Base-by-base conservation (phyloP, 2,888 invertebrate genomes). In the Pristionchus japonicus region DNA sequence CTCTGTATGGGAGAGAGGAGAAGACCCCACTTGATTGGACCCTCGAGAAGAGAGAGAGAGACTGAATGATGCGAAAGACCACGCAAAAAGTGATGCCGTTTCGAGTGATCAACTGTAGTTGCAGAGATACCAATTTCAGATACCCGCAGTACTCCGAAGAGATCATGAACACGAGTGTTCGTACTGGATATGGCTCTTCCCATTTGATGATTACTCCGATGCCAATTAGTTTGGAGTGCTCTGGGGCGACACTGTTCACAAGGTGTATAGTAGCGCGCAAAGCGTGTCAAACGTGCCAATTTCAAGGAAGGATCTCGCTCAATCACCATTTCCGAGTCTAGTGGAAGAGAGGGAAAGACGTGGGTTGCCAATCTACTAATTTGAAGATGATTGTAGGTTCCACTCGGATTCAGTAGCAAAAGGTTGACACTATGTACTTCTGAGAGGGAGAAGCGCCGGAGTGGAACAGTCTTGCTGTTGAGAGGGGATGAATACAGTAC, bases 11-110 rank as follows among this genome's bases (percentile, higher is more conserved):
- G 70, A 61, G 61, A 61, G 70, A 70, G 70, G n/a, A n/a, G n/a
- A n/a, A n/a, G 15, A 80, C 88, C 86, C 57, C 64, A 86, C 67
- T 47, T 86, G 86, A 88, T 49, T 86, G 88, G 47, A n/a, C 11
- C 17, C 27, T 88, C 88, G 89, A 88, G 88, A 88, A 87, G 89
- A 64, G 82, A 52, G 52, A 61, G 74, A 37, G 64, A 86, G 64
- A 82, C 57, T 27, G 47, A 49, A 52, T 80, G 77, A 64, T 86
- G 67, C 49, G 88, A 87, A 87, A 88, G 88, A 87, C 86, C 88
- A 88, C 85, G 88, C 87, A 89, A 89, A 88, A 89, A 88, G 87
- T 88, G 89, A 86, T 52, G 52, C 31, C 34, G 34, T 34, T 52
- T 34, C 31, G 7, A 67, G 4, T 67, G n/a, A 67, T 67, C 67